These are phyloP conservation scores for Smittia sp. DNA, from an alignment of 2,888 invertebrate genomes.

Conservation along the genomic window DNA sequence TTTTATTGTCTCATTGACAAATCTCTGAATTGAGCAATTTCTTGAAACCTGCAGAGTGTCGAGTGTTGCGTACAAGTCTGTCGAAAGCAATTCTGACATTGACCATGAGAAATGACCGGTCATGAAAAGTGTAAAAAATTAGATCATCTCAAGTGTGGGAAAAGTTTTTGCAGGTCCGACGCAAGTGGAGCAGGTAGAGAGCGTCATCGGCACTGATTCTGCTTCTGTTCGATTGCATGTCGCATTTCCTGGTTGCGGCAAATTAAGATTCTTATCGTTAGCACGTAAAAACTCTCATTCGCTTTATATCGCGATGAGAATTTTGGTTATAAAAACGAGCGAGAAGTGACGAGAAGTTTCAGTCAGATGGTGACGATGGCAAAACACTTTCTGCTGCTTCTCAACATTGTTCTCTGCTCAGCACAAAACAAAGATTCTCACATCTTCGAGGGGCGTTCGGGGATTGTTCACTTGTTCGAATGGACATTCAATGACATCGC, in stretches of 20 bases:
- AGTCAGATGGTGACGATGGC: not conserved
- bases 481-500: constrained; percentile 30
- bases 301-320: not conserved
- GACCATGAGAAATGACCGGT: constrained; percentile 14
- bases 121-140: not conserved
- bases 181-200: not conserved
- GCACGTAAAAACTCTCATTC: not conserved
- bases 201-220: not conserved
- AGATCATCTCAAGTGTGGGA: constrained; percentile 21
- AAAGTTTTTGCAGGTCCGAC: not conserved
- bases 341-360: not conserved
- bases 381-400: not conserved
- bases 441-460: constrained; percentile 4
- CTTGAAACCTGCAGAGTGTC: not conserved
- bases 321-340: not conserved
- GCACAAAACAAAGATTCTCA: not conserved
- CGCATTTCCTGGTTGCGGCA: not conserved
- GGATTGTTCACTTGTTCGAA: constrained; percentile 27
- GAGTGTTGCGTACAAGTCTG: not conserved
- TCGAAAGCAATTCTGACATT: not conserved
- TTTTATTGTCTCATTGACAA: not conserved
- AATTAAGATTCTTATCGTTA: constrained; percentile 9
- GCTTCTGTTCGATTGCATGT: not conserved
- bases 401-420: not conserved
- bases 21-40: constrained; percentile 2